These are phyloP conservation scores for Orgyia antiqua DNA, from an alignment of 2,888 invertebrate genomes.

Conservation along the genomic window DNA sequence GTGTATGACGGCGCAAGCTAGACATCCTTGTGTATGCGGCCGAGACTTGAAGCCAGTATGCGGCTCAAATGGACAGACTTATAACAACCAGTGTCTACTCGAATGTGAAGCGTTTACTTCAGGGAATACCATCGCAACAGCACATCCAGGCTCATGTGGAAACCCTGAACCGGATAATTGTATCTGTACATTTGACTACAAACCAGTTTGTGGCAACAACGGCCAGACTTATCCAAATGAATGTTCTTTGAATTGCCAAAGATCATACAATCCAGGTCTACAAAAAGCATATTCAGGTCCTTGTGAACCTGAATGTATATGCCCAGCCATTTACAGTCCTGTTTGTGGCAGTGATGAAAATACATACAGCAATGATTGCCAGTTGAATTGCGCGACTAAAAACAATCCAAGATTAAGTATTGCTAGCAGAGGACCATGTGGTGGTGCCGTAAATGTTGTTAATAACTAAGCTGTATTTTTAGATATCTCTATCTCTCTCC, in stretches of 20 bases:
- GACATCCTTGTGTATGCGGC: conserved; percentile 23
- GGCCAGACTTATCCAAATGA: conserved; percentile 2
- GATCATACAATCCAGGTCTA: not conserved
- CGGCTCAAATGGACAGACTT: conserved; percentile 78
- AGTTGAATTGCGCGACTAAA: not conserved
- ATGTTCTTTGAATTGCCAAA: not conserved
- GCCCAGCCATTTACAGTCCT: not conserved
- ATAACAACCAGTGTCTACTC: conserved; percentile 61
- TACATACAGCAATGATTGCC: not conserved
- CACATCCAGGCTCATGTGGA: not conserved
- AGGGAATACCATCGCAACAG: not conserved
- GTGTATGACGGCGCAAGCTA: conserved; percentile 24
- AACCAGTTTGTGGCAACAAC: conserved; percentile 3
- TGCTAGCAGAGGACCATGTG: not conserved
- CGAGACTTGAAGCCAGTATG: conserved; percentile 20
- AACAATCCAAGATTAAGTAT: not conserved
- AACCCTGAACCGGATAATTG: not conserved
- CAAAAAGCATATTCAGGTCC: not conserved
- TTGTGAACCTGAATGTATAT: not conserved
- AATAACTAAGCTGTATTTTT: too few relatives aligned
- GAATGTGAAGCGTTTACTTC: conserved; percentile 13
- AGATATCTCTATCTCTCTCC: too few relatives aligned
- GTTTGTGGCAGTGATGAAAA: conserved; percentile 1
- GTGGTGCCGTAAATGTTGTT: not conserved
- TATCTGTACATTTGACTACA: not conserved